These are phyloP conservation scores for Chelonia mydas DNA, from an alignment of 2,797 vertebrate genomes.

Conservation along the genomic window DNA sequence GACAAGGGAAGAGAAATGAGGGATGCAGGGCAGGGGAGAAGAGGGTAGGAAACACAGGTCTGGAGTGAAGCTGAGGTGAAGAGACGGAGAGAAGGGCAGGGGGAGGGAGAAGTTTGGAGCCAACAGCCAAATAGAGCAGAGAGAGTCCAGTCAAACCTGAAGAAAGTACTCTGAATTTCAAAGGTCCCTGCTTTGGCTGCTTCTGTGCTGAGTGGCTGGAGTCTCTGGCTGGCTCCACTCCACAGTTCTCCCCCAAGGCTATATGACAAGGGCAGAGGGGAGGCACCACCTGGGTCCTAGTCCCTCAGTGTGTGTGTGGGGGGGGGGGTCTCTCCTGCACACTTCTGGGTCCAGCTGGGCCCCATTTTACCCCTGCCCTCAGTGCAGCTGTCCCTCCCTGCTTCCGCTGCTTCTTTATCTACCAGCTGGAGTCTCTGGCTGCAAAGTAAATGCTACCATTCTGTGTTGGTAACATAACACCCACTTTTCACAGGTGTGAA, in stretches of 20 bases:
- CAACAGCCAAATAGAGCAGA: not conserved
- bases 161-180: not conserved
- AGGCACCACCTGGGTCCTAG: too few relatives aligned
- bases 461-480: not conserved
- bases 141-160: not conserved
- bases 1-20: not conserved
- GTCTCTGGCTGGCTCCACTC: too few relatives aligned
- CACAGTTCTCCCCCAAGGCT: too few relatives aligned
- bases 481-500: not conserved
- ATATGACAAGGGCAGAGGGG: too few relatives aligned
- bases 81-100: not conserved
- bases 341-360: not conserved
- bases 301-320: too few relatives aligned
- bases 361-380: not conserved
- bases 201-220: not conserved
- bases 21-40: not conserved
- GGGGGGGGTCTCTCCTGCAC: not conserved
- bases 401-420: not conserved
- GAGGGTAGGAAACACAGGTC: not conserved
- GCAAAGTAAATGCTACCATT: slow-evolving; percentile 13
- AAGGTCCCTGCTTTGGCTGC: not conserved
- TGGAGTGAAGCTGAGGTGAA: not conserved
- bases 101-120: not conserved
- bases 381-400: not conserved
- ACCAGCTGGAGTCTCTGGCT: not conserved